Evolutionary conservation across 92 coral and sea anemone genomes (phyloP), one percentile per base, ranked within the genome.

Genomic region (Paramuricea clavata): DNA sequence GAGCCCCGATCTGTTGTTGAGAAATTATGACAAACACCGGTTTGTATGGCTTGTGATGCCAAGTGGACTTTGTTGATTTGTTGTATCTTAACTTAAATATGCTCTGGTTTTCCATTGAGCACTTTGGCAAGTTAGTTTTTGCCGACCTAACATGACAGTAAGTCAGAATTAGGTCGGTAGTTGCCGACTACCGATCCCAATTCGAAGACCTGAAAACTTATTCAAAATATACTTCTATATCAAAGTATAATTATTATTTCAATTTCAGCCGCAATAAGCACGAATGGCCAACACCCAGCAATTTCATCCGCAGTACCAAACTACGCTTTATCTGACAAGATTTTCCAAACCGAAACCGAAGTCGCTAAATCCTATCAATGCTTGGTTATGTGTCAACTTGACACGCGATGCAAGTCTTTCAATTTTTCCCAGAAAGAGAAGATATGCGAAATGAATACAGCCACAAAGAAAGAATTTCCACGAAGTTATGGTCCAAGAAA

Each of bases 391-490:
- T 76, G 82, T 31, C 82, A 50, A 23, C 68, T 49, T 9, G 68
- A 76, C 2, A 19, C 36, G 16, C 25, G 27, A 49, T 76, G 82
- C 82, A 25, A 27, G 67, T 76, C 82, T 28, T 76, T 76, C 59
- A 76, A 76, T 23, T 76, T 49, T 76, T 76, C 82, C 67, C 1
- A 49, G 67, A 50, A 76, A 42, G 16, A 49, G 8, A 76, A 76
- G 22, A 52, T 49, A 10, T 76, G 82, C 68, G 82, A 49, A 54
- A 31, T 76, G 47, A 76, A 76, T 41, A 54, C 82, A 16, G 41
- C 44, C n/a, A 76, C 82, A 13, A 76, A 54, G 28, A 50, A 76
- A 76, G 65, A 76, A 54, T 49, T 30, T 54, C 67, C 82, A 25
- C 41, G 47, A 50, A 28, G 44, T 7, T 76, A 76, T 50, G 68